Evolutionary conservation across 2,888 invertebrate genomes (phyloP).

Genomic region (Ramazzottius varieornatus): DNA sequence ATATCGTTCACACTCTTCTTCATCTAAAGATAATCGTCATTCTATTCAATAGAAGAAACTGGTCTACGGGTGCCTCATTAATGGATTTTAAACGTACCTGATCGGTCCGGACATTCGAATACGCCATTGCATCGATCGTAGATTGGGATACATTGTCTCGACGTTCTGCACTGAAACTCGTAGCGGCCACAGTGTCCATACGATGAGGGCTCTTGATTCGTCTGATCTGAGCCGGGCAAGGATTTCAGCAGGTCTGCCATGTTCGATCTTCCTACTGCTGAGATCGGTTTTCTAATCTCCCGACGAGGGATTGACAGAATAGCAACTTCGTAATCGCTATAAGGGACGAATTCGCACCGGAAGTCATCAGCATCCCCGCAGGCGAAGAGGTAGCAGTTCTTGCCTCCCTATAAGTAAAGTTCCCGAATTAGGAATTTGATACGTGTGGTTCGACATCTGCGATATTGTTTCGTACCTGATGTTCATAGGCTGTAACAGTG

Average conservation of each 20-base stretch:
- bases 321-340: not conserved
- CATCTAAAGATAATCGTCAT: too few relatives aligned
- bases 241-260: too few relatives aligned
- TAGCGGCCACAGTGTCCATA: not conserved
- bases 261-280: too few relatives aligned
- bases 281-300: not conserved
- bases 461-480: slow-evolving; percentile 2
- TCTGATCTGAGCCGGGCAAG: too few relatives aligned
- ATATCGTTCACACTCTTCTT: too few relatives aligned
- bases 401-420: not conserved
- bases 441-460: too few relatives aligned
- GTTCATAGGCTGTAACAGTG: not conserved
- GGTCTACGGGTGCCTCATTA: too few relatives aligned
- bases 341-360: not conserved
- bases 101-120: not conserved
- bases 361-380: slow-evolving; percentile 8
- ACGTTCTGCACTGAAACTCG: not conserved
- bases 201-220: not conserved
- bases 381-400: slow-evolving; percentile 9
- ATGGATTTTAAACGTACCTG: too few relatives aligned
- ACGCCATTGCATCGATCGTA: not conserved
- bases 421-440: not conserved
- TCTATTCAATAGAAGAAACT: too few relatives aligned
- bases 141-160: not conserved
- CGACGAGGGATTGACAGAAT: not conserved